phyloP scores from a whole-genome alignment of 2,113 vertebrate species.

The Uria aalge region DNA sequence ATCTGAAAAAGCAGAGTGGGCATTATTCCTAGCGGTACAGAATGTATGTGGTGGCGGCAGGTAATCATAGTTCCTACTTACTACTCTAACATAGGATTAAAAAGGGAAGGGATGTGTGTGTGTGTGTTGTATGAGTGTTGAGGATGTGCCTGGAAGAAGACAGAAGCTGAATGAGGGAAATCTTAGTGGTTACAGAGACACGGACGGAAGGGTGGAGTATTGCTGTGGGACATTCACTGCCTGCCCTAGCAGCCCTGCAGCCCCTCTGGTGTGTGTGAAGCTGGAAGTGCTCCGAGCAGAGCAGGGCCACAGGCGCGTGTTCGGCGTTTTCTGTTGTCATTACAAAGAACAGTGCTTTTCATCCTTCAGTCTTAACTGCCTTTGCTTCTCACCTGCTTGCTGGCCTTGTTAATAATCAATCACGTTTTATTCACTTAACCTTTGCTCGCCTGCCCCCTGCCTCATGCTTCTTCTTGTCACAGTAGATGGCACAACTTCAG shows the following conservation, averaged over 20 bases:
- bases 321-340: neutral
- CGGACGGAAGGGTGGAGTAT: neutral
- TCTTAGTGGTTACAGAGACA: neutral
- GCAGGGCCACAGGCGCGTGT: neutral
- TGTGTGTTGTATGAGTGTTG: neutral
- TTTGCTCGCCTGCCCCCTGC: neutral
- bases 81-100: neutral
- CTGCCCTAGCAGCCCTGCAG: neutral
- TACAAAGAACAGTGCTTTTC: neutral
- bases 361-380: neutral
- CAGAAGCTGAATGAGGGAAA: neutral
- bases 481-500: neutral
- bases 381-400: slow-evolving; percentile 16
- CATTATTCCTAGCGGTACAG: neutral
- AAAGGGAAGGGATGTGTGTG: accelerated
- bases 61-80: neutral
- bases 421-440: slow-evolving; percentile 30
- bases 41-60: neutral
- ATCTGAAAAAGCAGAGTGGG: neutral
- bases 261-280: accelerated
- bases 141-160: neutral
- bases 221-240: neutral
- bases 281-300: neutral
- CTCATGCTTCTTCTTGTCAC: neutral
- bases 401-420: slow-evolving; percentile 41